A percentile compares a stretch with the other conserved stretches of the same genome.
phyloP scores from a whole-genome alignment of 2,113 vertebrate species.

The Ceuthmochares aereus region DNA sequence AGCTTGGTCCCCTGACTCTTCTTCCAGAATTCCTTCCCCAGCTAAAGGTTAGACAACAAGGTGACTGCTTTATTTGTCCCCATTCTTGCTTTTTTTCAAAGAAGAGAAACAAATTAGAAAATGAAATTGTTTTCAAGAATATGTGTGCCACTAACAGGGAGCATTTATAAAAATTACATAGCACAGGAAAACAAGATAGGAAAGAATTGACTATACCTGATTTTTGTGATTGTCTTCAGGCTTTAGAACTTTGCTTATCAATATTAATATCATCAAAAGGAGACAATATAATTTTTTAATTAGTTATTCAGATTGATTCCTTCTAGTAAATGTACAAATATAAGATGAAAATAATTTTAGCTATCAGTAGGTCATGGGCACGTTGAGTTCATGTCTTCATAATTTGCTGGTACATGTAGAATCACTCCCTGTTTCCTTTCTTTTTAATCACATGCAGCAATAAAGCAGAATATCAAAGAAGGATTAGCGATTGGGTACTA shows the following conservation, averaged over 20 bases:
- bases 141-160: neutral
- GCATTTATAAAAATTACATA: neutral
- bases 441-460: neutral
- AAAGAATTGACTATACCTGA: neutral
- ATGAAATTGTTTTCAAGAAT: neutral
- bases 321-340: neutral
- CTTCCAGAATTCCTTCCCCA: neutral
- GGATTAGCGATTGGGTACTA: neutral
- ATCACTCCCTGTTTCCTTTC: neutral
- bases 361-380: neutral
- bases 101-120: neutral
- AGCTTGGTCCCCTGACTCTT: neutral
- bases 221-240: neutral
- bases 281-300: neutral
- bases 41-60: conserved; percentile 4
- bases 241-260: neutral
- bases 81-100: neutral
- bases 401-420: neutral
- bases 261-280: neutral
- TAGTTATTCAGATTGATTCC: neutral
- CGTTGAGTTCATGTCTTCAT: neutral
- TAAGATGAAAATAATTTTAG: neutral
- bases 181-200: neutral
- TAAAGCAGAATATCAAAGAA: neutral
- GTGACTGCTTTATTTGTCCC: neutral